Evolutionary conservation across 2,797 vertebrate genomes (phyloP), one percentile per base, ranked within the genome.

Genomic region (Spondyliosoma cantharus): DNA sequence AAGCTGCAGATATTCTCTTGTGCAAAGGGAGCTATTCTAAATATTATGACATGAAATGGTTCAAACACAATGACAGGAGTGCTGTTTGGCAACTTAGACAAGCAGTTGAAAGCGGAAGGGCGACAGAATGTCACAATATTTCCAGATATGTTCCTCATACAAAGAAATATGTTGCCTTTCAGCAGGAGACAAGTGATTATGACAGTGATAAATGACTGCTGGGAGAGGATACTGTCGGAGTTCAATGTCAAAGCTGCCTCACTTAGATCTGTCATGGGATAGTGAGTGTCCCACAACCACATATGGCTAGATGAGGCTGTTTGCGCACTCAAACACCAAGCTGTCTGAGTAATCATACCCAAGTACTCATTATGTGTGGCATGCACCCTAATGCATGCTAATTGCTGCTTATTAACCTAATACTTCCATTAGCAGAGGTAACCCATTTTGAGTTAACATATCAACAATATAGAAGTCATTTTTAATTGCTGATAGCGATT

Each of bases 321-420:
- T 92, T 93, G 87, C 87, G 82, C 81, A 88, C 74, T 92, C 82
- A 81, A 90, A 90, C 78, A 82, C 74, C 24, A 63, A 84, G 82
- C 86, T 88, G 89, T 89, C 85, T 89, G 81, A 67, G 74, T 82
- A 81, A 85, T 88, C 91, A 84, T 74, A 90, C 75, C 81, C 82
- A 85, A 92, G 86, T 69, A 81, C 80, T 85, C 77, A 91, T 92
- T 91, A 93, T 81, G 84, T 86, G 81, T 74, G 82, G 78, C 80
- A 79, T 78, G 64, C 80, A 71, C 75, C 71, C 76, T 87, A 87
- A 92, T 91, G 90, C 90, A 91, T 93, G 80, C 84, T 93, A 93
- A 94, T 94, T 88, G 83, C 81, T 83, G 76, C 81, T 88, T 91
- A 87, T 89, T 86, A 86, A 74, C 63, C 70, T 76, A 74, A 88